phyloP scores from a whole-genome alignment of 2,888 invertebrate genomes.

The Penaeus monodon region DNA sequence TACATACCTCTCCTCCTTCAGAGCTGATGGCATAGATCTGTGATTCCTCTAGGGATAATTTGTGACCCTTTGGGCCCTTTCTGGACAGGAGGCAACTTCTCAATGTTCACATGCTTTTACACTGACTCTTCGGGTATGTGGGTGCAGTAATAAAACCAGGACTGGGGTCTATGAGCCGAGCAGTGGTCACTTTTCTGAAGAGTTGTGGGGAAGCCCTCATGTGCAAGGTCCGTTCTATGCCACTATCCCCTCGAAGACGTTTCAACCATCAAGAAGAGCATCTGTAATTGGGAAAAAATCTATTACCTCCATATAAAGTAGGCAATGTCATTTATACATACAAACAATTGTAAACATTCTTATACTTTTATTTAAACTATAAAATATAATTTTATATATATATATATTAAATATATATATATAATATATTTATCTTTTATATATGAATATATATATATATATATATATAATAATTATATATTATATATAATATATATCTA shows the following conservation, averaged over 20 bases:
- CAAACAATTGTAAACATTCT: background rate
- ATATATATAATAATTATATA: no score
- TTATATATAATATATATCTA: no score
- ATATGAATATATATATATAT: background rate
- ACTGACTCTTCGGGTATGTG: constrained; percentile 84
- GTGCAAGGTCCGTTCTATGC: constrained; percentile 76
- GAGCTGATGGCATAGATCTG: constrained; percentile 87
- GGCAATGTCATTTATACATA: background rate
- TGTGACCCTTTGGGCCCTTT: constrained; percentile 29
- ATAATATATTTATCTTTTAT: no score
- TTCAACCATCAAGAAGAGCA: constrained; percentile 82
- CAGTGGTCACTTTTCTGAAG: constrained; percentile 82
- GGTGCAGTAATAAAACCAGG: constrained; percentile 80
- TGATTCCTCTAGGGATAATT: constrained; percentile 67
- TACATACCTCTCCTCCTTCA: constrained; percentile 84
- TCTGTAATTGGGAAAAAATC: constrained; percentile 67
- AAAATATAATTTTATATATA: background rate
- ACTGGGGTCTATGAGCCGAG: constrained; percentile 84
- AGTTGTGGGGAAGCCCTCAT: constrained; percentile 79
- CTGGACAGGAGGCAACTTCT: constrained; percentile 41
- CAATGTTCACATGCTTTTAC: constrained; percentile 78
- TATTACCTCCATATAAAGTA: background rate
- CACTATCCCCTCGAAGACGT: constrained; percentile 76
- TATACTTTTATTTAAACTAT: background rate
- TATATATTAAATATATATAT: background rate